Evolutionary conservation across 2,797 vertebrate species (phyloP).

Genomic region (Neosalanx taihuensis): DNA sequence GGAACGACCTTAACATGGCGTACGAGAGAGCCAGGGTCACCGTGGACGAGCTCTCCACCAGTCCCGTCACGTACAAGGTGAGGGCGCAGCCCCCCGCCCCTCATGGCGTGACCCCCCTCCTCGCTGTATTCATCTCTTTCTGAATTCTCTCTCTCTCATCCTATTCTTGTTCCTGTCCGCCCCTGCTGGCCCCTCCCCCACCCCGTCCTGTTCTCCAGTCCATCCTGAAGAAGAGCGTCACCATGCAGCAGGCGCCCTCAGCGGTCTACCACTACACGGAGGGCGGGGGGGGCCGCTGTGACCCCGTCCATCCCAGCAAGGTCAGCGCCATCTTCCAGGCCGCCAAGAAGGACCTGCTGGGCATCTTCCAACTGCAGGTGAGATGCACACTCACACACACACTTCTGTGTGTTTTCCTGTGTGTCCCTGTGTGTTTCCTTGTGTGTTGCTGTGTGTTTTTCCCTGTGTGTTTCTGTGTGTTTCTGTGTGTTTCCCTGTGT

Average conservation of each 20-base stretch:
- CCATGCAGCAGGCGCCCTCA: slow-evolving; percentile 80
- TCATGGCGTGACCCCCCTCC: too few relatives aligned
- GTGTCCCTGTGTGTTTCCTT: too few relatives aligned
- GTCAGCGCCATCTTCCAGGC: slow-evolving; percentile 80
- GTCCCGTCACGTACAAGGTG: slow-evolving; percentile 76
- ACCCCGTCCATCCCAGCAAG: slow-evolving; percentile 70
- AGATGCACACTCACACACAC: slow-evolving; percentile 55
- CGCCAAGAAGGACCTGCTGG: slow-evolving; percentile 87
- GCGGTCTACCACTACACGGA: slow-evolving; percentile 80
- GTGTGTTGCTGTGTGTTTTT: too few relatives aligned
- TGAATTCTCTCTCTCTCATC: too few relatives aligned
- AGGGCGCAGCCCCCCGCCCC: not conserved
- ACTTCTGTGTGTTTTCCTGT: too few relatives aligned
- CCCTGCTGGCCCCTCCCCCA: not conserved
- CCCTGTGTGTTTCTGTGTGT: too few relatives aligned
- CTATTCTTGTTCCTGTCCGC: too few relatives aligned
- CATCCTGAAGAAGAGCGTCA: slow-evolving; percentile 82
- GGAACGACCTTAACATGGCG: slow-evolving; percentile 79
- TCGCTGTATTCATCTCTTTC: too few relatives aligned
- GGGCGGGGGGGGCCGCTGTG: slow-evolving; percentile 56
- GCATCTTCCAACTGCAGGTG: slow-evolving; percentile 87
- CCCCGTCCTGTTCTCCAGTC: slow-evolving; percentile 52
- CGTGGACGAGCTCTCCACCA: slow-evolving; percentile 70
- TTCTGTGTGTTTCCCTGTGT: too few relatives aligned
- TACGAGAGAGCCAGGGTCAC: slow-evolving; percentile 80